Conservation (phyloP, 2,888 invertebrate genomes). For the Drosophila monieri region DNA sequence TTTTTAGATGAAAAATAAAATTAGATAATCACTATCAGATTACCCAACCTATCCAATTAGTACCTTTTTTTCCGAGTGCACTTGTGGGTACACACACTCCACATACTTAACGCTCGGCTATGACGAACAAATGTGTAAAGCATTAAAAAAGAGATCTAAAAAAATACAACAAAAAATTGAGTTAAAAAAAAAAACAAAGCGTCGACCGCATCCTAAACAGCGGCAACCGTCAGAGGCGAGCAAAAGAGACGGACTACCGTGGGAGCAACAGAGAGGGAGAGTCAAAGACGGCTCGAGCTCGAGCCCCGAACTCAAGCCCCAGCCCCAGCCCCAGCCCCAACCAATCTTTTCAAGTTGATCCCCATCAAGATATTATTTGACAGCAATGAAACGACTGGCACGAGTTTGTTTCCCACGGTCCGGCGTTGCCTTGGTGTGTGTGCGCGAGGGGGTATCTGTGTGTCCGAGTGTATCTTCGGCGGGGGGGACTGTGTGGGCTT, state of each 20-base stretch:
- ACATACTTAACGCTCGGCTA: slow-evolving; percentile 61
- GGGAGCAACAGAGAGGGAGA: slow-evolving; percentile 46
- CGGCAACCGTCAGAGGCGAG: slow-evolving; percentile 61
- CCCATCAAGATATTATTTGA: slow-evolving; percentile 83
- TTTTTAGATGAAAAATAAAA: no score
- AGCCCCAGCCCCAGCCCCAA: slow-evolving; percentile 73
- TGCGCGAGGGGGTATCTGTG: slow-evolving; percentile 36
- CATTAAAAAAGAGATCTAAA: slow-evolving; percentile 73
- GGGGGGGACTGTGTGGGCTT: slow-evolving; percentile 37
- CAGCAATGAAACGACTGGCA: slow-evolving; percentile 84
- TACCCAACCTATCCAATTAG: neutral
- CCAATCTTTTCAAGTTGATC: slow-evolving; percentile 81
- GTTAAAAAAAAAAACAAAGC: slow-evolving; percentile 50
- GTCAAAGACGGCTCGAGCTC: slow-evolving; percentile 6
- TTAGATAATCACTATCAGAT: neutral
- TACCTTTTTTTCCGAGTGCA: slow-evolving; percentile 28
- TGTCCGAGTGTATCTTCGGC: slow-evolving; percentile 51
- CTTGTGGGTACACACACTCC: slow-evolving; percentile 30
- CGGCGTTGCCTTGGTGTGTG: slow-evolving; percentile 71
- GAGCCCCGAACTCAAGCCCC: slow-evolving; percentile 28
- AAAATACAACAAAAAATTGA: slow-evolving; percentile 27
- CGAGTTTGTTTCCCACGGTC: slow-evolving; percentile 84
- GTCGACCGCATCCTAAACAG: slow-evolving; percentile 79
- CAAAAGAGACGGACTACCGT: slow-evolving; percentile 38
- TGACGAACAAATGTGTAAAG: slow-evolving; percentile 80